These are phyloP conservation scores for Lasiurus borealis DNA, from an alignment of 2,113 vertebrate genomes.

Conservation along the genomic window DNA sequence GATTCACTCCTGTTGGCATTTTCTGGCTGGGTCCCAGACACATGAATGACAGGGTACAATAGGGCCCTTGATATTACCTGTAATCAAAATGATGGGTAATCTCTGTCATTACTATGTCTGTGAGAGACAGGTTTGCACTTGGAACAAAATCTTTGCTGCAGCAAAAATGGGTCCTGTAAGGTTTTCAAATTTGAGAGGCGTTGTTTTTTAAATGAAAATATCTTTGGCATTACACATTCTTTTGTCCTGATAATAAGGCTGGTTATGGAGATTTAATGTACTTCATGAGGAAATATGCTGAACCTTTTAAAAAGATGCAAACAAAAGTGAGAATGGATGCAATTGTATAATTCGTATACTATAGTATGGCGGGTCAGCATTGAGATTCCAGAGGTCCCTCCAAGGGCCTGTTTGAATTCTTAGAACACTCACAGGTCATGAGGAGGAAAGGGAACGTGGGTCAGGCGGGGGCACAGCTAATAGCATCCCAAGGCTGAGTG, in stretches of 20 bases:
- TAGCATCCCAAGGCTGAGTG: not conserved
- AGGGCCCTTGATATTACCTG: slow-evolving; percentile 14
- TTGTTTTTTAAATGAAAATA: slow-evolving; percentile 6
- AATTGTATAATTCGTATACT: not conserved
- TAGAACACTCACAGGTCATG: not conserved
- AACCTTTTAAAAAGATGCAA: slow-evolving; percentile 30
- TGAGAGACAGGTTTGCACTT: slow-evolving; percentile 57
- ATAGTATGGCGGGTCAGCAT: not conserved
- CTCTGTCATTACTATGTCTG: not conserved
- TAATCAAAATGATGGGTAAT: slow-evolving; percentile 32
- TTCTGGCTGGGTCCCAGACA: not conserved
- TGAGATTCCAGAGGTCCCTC: not conserved
- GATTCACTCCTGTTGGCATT: not conserved
- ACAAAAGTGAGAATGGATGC: not conserved
- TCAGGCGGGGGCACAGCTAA: not conserved
- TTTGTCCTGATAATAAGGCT: slow-evolving; percentile 45
- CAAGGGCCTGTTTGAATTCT: not conserved
- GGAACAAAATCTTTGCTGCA: slow-evolving; percentile 1
- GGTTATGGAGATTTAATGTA: not conserved
- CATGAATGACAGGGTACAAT: not conserved
- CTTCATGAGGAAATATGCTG: not conserved
- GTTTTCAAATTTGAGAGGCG: not conserved
- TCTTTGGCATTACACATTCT: not conserved
- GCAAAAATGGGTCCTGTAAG: slow-evolving; percentile 32
- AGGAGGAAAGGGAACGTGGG: not conserved